A percentile compares a stretch with the other conserved stretches of the same genome.
Conservation (phyloP, 2,113 vertebrate genomes). For the Perca fluviatilis region DNA sequence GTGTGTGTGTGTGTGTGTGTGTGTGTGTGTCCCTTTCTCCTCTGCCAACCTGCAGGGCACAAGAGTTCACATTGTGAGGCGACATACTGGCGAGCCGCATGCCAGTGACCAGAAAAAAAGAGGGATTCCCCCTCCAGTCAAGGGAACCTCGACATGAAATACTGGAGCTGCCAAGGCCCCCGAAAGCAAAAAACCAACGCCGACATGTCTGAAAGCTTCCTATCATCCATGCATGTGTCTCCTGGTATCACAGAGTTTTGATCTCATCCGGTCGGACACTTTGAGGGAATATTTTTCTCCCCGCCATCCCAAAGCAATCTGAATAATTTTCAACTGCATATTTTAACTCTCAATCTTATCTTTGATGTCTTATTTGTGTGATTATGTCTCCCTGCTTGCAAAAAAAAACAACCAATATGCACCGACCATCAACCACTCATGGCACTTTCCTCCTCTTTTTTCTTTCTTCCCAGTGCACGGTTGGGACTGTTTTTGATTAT, state of each 20-base stretch:
- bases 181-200: conserved; percentile 27
- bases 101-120: conserved; percentile 62
- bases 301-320: conserved; percentile 83
- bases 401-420: conserved; percentile 65
- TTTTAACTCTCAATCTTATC: conserved; percentile 86
- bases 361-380: conserved; percentile 89
- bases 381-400: conserved; percentile 81
- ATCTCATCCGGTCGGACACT: conserved; percentile 83
- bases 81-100: conserved; percentile 60
- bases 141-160: conserved; percentile 53
- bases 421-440: conserved; percentile 77
- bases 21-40: background rate
- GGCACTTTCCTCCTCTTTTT: conserved; percentile 46
- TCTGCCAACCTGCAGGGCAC: conserved; percentile 56
- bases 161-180: conserved; percentile 64
- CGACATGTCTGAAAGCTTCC: conserved; percentile 36
- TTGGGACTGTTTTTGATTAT: conserved; percentile 74
- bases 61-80: conserved; percentile 62
- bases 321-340: conserved; percentile 85
- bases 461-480: conserved; percentile 49
- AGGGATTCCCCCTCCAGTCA: conserved; percentile 70
- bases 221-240: conserved; percentile 45
- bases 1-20: background rate
- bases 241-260: conserved; percentile 74
- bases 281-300: conserved; percentile 85